Percentiles rank a stretch among this genome's conserved stretches.
These are phyloP conservation scores for Rotaria magnacalcarata DNA, from an alignment of 2,888 invertebrate genomes.

Conservation along the genomic window DNA sequence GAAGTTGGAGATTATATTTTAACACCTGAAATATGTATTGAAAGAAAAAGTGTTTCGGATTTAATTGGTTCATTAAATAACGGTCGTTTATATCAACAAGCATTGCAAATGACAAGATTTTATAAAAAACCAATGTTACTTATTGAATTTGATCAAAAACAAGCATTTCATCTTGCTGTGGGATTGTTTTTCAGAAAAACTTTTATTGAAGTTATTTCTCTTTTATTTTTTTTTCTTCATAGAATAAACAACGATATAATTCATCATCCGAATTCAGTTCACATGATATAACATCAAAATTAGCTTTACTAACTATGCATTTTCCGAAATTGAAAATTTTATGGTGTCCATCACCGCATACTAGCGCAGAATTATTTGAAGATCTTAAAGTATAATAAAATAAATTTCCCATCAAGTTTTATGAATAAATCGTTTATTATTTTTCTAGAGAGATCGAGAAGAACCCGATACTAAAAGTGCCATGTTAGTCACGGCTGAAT, in stretches of 20 bases:
- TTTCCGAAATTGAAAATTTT: constrained; percentile 85
- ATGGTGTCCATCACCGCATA: constrained; percentile 93
- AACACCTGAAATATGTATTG: constrained; percentile 90
- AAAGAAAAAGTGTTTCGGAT: constrained; percentile 90
- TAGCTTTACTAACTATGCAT: constrained; percentile 85
- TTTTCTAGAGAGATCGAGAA: constrained; percentile 69
- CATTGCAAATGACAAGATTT: constrained; percentile 79
- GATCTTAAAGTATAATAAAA: constrained; percentile 72
- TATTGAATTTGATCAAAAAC: constrained; percentile 91
- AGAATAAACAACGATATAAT: constrained; percentile 40
- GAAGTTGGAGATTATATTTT: constrained; percentile 92
- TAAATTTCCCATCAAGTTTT: background rate
- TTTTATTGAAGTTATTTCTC: background rate
- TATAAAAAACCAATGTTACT: constrained; percentile 74
- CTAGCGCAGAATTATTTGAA: constrained; percentile 88
- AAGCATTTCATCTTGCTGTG: constrained; percentile 79
- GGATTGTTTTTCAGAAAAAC: background rate
- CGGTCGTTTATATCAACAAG: constrained; percentile 89
- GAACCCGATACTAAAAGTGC: constrained; percentile 75
- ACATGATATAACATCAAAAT: constrained; percentile 76
- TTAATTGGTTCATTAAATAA: constrained; percentile 88
- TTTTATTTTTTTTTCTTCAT: background rate
- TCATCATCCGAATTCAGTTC: constrained; percentile 67
- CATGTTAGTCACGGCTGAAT: constrained; percentile 67
- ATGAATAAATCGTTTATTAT: background rate